Evolutionary conservation across 53 echinoderm and acorn worm genomes (phyloP).

Genomic region (Actinopyga echinites): DNA sequence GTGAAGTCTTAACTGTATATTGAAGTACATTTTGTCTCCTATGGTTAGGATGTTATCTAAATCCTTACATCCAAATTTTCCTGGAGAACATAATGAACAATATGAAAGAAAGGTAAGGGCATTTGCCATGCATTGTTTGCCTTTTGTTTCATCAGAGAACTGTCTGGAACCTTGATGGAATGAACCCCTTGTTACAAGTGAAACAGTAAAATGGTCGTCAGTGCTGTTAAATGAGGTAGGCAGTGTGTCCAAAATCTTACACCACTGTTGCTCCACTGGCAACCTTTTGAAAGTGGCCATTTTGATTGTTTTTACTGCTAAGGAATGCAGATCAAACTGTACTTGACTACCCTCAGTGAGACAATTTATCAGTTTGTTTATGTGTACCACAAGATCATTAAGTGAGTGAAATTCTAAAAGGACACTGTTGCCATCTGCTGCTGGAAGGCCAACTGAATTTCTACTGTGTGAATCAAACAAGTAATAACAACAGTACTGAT

Average conservation of each 20-base stretch:
- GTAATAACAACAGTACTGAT: background rate
- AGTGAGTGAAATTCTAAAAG: background rate
- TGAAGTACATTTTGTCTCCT: background rate
- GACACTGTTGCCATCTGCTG: background rate
- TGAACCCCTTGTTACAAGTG: background rate
- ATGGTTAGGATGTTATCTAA: background rate
- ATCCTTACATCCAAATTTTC: background rate
- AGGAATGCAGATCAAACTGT: background rate
- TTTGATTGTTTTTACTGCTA: background rate
- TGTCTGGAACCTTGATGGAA: background rate
- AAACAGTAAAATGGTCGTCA: too few species aligned
- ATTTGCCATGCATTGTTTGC: background rate
- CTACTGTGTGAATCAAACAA: constrained; percentile 3
- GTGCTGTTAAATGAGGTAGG: background rate
- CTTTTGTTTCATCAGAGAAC: background rate
- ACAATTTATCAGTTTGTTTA: background rate
- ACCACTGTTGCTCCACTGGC: background rate
- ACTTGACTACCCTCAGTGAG: background rate
- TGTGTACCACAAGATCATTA: background rate
- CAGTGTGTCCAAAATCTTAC: background rate
- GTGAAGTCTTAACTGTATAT: background rate
- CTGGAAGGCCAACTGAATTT: background rate
- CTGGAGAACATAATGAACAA: background rate
- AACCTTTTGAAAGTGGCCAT: background rate
- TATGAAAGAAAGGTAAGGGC: background rate